Evolutionary conservation across 2,113 vertebrate genomes (phyloP), one percentile per base, ranked within the genome.

Genomic region (Aspidoscelis tigris): DNA sequence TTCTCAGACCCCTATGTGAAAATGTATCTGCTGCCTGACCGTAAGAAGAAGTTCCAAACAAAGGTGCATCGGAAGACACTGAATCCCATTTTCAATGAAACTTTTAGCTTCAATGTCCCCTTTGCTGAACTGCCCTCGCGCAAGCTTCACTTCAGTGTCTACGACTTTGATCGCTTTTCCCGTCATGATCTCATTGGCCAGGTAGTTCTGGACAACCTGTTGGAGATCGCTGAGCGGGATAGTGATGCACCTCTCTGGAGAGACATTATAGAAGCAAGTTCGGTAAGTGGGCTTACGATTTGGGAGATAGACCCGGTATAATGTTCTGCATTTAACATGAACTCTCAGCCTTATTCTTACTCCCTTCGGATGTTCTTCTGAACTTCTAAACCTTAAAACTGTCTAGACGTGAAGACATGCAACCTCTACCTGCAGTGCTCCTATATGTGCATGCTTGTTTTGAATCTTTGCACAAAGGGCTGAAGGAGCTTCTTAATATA

Each of bases 11-110:
- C 98, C 2, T 98, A 98, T 2, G 98, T 98, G 86, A 98, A 98
- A 96, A 98, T 98, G 92, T 98, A 98, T 96, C 96, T 99, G 92
- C 96, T 98, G 89, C 98, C 98, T 1, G 98, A 98, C 93, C 97
- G 98, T 89, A 99, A 99, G 96, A 98, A 98, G 93, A 99, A 99
- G 88, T 99, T 97, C 91, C 98, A 99, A 94, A 99, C 98, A 82
- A 98, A 96, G 95, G 98, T 99, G 80, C 98, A 98, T 94, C 97
- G 98, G 89, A 98, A 98, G 96, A 99, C 98, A 10, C 95, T 98
- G 86, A 99, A 98, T 92, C 98, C 98, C 0, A 93, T 98, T 82
- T 99, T 99, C 94, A 98, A 99, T 0, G 98, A 99, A 97, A 98
- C 97, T 0, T 98, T 99, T 87, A 97, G 97, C 92, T 99, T 99